These are phyloP conservation scores for Azemiops feae DNA, from an alignment of 2,113 vertebrate genomes.

Conservation along the genomic window DNA sequence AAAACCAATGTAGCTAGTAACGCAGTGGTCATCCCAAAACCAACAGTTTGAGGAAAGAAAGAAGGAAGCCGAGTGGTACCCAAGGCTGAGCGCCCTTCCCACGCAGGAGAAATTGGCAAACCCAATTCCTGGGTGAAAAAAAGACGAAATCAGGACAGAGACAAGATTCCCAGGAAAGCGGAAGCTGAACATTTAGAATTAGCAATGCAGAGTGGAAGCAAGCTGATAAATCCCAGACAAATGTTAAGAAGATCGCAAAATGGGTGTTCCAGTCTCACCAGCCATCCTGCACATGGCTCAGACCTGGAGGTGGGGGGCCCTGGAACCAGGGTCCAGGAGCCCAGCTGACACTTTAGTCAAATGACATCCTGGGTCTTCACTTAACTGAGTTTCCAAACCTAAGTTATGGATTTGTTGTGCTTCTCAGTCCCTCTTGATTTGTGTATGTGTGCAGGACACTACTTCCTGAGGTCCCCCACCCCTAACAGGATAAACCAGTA, in stretches of 20 bases:
- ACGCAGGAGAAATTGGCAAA: neutral
- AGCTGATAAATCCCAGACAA: neutral
- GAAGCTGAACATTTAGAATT: neutral
- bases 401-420: neutral
- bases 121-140: neutral
- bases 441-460: neutral
- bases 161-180: neutral
- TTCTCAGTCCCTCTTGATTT: neutral
- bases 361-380: neutral
- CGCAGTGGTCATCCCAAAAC: neutral
- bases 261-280: too few relatives aligned
- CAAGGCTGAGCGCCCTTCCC: neutral
- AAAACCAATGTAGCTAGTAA: neutral
- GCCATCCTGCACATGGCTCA: neutral
- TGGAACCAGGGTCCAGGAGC: neutral
- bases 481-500: neutral
- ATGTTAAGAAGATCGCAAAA: neutral
- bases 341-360: neutral
- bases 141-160: neutral
- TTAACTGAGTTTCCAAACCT: neutral
- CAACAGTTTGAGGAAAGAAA: neutral
- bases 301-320: neutral
- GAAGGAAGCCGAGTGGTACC: neutral
- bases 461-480: too few relatives aligned
- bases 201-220: neutral